Percentiles rank a stretch among this genome's conserved stretches.
Conservation (phyloP, 2,888 invertebrate species). For the Rugalucina vietnamica region DNA sequence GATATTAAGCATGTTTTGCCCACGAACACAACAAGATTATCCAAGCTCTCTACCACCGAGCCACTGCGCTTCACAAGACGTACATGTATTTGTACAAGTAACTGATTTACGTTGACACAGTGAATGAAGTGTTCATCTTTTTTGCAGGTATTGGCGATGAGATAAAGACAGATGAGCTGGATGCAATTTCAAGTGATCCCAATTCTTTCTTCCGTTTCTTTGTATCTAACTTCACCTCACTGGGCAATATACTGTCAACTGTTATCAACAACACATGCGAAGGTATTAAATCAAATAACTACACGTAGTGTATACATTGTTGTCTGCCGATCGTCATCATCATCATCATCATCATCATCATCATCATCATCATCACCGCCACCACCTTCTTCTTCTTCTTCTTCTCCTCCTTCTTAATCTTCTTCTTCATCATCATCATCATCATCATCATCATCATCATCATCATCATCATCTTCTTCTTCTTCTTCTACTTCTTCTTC, state of each 20-base stretch:
- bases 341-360: background rate
- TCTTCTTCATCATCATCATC: too few relatives aligned
- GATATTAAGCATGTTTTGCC: too few relatives aligned
- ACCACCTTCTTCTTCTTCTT: too few relatives aligned
- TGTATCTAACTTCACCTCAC: conserved; percentile 70
- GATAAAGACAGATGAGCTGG: conserved; percentile 68
- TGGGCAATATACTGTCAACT: conserved; percentile 63
- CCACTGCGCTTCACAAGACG: too few relatives aligned
- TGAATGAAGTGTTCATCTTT: background rate
- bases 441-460: too few relatives aligned
- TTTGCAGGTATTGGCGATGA: conserved; percentile 69
- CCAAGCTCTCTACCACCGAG: too few relatives aligned
- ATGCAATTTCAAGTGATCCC: conserved; percentile 69
- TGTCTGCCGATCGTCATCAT: background rate
- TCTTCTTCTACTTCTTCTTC: too few relatives aligned
- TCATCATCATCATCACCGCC: background rate
- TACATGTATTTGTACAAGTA: background rate
- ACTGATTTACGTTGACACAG: too few relatives aligned
- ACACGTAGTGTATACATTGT: background rate
- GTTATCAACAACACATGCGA: conserved; percentile 70
- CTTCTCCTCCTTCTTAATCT: too few relatives aligned
- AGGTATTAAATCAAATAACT: conserved; percentile 48
- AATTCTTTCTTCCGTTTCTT: conserved; percentile 71
- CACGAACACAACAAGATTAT: too few relatives aligned
- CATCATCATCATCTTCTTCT: too few relatives aligned